Evolutionary conservation across 2,888 invertebrate species (phyloP).

Genomic region (Lathronympha strigana): DNA sequence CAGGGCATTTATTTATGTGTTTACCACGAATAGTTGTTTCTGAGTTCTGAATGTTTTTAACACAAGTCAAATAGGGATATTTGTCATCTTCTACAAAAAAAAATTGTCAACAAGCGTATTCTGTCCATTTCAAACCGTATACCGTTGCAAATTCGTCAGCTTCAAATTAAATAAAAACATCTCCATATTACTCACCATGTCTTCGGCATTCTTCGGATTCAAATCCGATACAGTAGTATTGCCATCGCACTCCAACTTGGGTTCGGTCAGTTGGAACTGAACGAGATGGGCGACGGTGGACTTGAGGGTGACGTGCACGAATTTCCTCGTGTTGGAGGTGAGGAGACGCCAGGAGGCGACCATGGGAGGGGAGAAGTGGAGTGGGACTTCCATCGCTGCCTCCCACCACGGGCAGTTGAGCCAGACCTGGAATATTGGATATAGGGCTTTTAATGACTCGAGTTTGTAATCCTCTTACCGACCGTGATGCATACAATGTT

Average conservation of each 20-base stretch:
- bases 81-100: too few species aligned
- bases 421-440: conserved; percentile 83
- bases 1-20: background rate
- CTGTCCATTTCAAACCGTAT: background rate
- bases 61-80: too few species aligned
- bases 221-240: conserved; percentile 86
- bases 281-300: conserved; percentile 85
- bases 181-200: conserved; percentile 73
- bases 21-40: background rate
- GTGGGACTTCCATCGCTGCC: conserved; percentile 88
- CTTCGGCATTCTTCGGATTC: conserved; percentile 85
- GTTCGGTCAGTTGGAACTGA: conserved; percentile 76
- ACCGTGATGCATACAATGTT: too few species aligned
- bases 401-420: conserved; percentile 92
- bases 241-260: conserved; percentile 84
- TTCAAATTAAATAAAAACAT: background rate
- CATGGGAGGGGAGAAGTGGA: conserved; percentile 94
- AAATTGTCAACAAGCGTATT: too few species aligned
- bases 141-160: background rate
- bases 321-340: conserved; percentile 93
- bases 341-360: conserved; percentile 91
- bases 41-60: background rate
- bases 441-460: too few species aligned
- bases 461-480: too few species aligned
- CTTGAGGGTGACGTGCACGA: conserved; percentile 90